Evolutionary conservation across 2,797 vertebrate genomes (phyloP), one percentile per base, ranked within the genome.

Genomic region (Hapalemur alaotrensis): DNA sequence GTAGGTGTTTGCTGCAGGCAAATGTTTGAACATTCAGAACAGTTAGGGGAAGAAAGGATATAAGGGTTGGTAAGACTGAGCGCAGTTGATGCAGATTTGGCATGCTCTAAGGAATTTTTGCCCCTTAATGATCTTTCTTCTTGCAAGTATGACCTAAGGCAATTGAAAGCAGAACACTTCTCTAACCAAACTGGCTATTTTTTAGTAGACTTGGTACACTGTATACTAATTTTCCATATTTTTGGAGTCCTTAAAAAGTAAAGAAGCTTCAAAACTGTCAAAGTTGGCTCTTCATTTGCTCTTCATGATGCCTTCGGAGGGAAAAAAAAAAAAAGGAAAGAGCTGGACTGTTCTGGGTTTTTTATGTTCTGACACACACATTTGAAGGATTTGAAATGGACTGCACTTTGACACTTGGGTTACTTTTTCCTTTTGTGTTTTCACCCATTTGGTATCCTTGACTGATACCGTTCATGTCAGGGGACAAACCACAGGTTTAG

Each of bases 121-220:
- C 32, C 25, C 22, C 57, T 94, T 88, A 85, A 67, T 57, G 54
- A 85, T 94, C 72, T 83, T 97, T 84, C 43, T 95, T 95, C 86
- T 89, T 81, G 18, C 79, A 94, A 95, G 35, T 69, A 70, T 89
- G 63, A 67, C 54, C 59, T 57, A 43, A 76, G 69, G 67, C 87
- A 72, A 83, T 98, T 95, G 89, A 97, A 98, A 94, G 59, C 28
- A 82, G 83, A 89, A 94, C 82, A 67, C 35, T 54, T 20, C 41
- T 93, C 75, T 85, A 81, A 80, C 73, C 57, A 96, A 95, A 88
- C n/a, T 70, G 87, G 88, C 18, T 93, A 52, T 38, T 79, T 94
- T 94, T 94, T 82, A 61, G 54, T 65, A 15, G 93, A 30, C 8
- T 72, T 95, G 48, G 59, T 95, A 72, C 78, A 85, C 35, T 73